Conservation (phyloP, 2,888 invertebrate species). For the Agapostemon virescens region DNA sequence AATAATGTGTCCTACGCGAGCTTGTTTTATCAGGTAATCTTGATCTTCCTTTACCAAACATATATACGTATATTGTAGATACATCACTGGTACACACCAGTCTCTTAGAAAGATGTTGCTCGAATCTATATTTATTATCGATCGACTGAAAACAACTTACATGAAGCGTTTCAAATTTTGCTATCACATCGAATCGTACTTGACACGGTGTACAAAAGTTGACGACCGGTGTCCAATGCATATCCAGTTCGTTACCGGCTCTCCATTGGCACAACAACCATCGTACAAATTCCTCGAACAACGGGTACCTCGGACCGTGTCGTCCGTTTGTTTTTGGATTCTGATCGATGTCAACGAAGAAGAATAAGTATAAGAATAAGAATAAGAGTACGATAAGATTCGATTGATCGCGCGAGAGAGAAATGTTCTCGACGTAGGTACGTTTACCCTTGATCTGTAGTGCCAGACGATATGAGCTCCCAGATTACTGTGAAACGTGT, state of each 20-base stretch:
- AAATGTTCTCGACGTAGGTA: not conserved
- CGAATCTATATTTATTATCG: not conserved
- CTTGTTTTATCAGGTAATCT: conserved; percentile 89
- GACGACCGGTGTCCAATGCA: conserved; percentile 94
- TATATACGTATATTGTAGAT: too few relatives aligned
- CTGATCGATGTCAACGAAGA: conserved; percentile 57
- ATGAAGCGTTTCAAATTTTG: conserved; percentile 91
- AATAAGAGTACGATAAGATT: too few relatives aligned
- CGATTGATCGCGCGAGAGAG: not conserved
- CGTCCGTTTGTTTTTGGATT: conserved; percentile 76
- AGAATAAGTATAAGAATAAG: too few relatives aligned
- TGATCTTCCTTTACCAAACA: conserved; percentile 85
- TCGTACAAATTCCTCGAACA: conserved; percentile 90
- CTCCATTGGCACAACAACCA: conserved; percentile 88
- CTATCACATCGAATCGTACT: conserved; percentile 89
- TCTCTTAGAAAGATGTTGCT: not conserved
- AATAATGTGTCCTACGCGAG: conserved; percentile 87
- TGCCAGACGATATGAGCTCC: conserved; percentile 89
- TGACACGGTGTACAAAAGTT: conserved; percentile 93
- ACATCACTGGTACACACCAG: too few relatives aligned
- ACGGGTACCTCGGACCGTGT: conserved; percentile 84
- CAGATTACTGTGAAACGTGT: conserved; percentile 90
- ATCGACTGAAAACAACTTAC: conserved; percentile 78
- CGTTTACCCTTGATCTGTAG: conserved; percentile 84
- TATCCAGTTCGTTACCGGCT: conserved; percentile 86